phyloP scores from a whole-genome alignment of 2,888 invertebrate genomes.

The Ctenicera cuprea region DNA sequence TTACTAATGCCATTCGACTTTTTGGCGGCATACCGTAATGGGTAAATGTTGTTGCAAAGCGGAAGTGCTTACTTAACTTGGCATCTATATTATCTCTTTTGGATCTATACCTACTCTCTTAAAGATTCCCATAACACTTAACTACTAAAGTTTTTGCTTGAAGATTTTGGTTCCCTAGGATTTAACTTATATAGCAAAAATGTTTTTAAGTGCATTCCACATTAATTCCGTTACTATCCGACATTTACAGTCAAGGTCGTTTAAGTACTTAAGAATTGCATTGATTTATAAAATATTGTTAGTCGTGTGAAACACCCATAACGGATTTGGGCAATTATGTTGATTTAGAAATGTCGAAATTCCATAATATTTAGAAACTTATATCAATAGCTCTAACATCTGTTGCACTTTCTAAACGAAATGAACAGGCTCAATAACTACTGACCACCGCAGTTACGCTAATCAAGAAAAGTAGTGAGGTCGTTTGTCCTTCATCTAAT shows the following conservation, averaged over 20 bases:
- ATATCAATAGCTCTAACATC: not conserved
- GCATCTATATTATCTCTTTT: not conserved
- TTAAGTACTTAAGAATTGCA: not conserved
- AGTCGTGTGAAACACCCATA: not conserved
- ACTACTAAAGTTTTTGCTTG: not conserved
- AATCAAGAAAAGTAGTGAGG: not conserved
- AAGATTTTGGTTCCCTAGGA: not conserved
- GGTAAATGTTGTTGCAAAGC: not conserved
- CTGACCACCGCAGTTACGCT: not conserved
- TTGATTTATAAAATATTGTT: not conserved
- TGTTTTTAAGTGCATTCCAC: no score
- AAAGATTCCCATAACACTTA: not conserved
- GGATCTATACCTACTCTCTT: not conserved
- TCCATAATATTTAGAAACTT: conserved; percentile 5
- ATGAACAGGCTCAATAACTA: not conserved
- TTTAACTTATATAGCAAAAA: no score
- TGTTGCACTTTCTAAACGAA: conserved; percentile 14
- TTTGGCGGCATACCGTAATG: no score
- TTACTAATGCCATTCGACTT: no score
- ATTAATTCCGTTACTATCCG: no score
- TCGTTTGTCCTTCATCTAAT: not conserved
- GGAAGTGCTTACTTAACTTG: not conserved
- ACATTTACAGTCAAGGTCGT: no score
- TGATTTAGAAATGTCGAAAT: conserved; percentile 6
- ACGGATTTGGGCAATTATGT: not conserved